A percentile compares a stretch with the other conserved stretches of the same genome.
Evolutionary conservation across 2,888 invertebrate genomes (phyloP).

Genomic region (Eupithecia exiguata): DNA sequence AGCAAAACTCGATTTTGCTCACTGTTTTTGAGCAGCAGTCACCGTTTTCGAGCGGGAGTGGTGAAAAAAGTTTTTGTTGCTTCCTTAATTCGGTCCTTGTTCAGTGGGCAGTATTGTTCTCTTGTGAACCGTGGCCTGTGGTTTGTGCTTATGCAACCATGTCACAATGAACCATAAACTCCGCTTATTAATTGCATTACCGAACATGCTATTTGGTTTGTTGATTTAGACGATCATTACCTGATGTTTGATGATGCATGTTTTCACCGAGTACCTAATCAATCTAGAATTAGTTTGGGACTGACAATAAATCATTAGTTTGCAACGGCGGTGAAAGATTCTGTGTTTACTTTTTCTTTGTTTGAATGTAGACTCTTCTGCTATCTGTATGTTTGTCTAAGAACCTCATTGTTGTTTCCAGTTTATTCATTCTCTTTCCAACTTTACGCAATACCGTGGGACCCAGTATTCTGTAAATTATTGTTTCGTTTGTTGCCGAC

Average conservation of each 20-base stretch:
- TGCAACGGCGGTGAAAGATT: not conserved
- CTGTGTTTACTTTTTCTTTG: slow-evolving; percentile 1
- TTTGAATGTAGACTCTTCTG: not conserved
- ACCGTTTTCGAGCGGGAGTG: too few species aligned
- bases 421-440: slow-evolving; percentile 2
- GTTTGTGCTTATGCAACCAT: slow-evolving; percentile 41
- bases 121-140: slow-evolving; percentile 36
- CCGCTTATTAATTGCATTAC: slow-evolving; percentile 26
- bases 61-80: not conserved
- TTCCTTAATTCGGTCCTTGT: not conserved
- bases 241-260: not conserved
- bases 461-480: slow-evolving; percentile 46
- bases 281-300: not conserved
- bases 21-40: too few species aligned
- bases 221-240: slow-evolving; percentile 7
- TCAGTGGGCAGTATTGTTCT: slow-evolving; percentile 63
- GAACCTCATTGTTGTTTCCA: not conserved
- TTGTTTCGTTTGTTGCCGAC: slow-evolving; percentile 32
- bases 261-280: not conserved
- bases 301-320: not conserved
- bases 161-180: slow-evolving; percentile 31
- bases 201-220: slow-evolving; percentile 17
- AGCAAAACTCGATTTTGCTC: too few species aligned
- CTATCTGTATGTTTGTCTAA: not conserved
- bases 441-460: slow-evolving; percentile 63